These are phyloP conservation scores for Dusona sp. DNA, from an alignment of 2,888 invertebrate species.

Conservation along the genomic window DNA sequence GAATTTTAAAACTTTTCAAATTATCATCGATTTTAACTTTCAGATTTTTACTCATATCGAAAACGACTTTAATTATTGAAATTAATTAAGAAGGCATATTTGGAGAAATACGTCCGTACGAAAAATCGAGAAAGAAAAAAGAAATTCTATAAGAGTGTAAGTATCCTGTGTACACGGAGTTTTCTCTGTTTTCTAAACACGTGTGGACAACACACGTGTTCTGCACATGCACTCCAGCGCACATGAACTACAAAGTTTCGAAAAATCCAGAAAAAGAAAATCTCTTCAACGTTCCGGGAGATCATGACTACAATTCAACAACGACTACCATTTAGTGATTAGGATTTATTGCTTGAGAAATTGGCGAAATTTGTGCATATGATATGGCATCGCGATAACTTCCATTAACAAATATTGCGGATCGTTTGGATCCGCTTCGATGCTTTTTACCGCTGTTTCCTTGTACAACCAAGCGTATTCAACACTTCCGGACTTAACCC, in stretches of 20 bases:
- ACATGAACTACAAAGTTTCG: neutral
- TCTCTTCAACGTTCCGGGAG: neutral
- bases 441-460: conserved; percentile 87
- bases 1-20: too few relatives aligned
- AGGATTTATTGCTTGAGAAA: conserved; percentile 75
- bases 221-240: conserved; percentile 48
- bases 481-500: conserved; percentile 87
- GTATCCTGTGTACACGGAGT: conserved; percentile 53
- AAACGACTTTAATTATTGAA: neutral
- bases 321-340: neutral
- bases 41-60: neutral
- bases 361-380: conserved; percentile 87
- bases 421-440: conserved; percentile 85
- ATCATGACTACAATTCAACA: neutral
- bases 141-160: conserved; percentile 51
- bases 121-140: conserved; percentile 18
- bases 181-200: conserved; percentile 62
- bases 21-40: too few relatives aligned
- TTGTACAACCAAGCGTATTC: conserved; percentile 89
- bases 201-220: conserved; percentile 66
- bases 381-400: conserved; percentile 86
- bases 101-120: neutral
- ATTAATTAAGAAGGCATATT: neutral
- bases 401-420: conserved; percentile 86
- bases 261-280: neutral